Percentiles rank a stretch among this genome's conserved stretches.
These are phyloP conservation scores for Florisuga fusca DNA, from an alignment of 2,797 vertebrate species.

Conservation along the genomic window DNA sequence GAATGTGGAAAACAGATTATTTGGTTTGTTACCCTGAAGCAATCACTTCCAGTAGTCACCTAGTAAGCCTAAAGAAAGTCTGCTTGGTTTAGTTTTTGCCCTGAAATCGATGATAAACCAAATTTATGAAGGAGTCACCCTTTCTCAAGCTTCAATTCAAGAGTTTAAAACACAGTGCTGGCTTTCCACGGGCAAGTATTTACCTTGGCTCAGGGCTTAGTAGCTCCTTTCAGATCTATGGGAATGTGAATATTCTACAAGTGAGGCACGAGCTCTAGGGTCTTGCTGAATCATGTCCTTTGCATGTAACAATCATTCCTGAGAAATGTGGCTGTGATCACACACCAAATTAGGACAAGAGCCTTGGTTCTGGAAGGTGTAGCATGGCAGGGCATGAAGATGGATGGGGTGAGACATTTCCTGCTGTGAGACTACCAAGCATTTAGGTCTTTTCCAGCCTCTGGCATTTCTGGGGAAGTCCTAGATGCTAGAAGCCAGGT, in stretches of 20 bases:
- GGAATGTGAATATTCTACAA: background rate
- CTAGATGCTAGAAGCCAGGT: background rate
- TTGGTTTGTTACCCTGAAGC: background rate
- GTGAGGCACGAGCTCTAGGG: background rate
- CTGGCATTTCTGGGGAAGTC: background rate
- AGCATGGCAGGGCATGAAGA: background rate
- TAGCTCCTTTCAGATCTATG: background rate
- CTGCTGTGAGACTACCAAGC: background rate
- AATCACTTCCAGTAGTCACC: background rate
- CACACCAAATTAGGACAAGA: background rate
- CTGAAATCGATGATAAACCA: background rate
- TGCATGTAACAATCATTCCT: background rate
- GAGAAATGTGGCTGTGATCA: background rate
- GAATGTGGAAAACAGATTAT: slow-evolving; percentile 11
- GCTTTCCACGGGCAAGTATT: background rate
- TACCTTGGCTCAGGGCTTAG: background rate
- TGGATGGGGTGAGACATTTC: background rate
- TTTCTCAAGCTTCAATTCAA: background rate
- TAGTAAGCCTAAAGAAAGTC: background rate
- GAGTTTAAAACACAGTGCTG: background rate
- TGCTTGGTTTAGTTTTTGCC: background rate
- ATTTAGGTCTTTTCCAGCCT: background rate
- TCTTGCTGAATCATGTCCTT: slow-evolving; percentile 37
- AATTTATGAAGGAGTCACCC: background rate
- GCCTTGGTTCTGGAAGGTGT: background rate